Conservation (phyloP, 2,797 vertebrate genomes). For the Glyptemys insculpta region DNA sequence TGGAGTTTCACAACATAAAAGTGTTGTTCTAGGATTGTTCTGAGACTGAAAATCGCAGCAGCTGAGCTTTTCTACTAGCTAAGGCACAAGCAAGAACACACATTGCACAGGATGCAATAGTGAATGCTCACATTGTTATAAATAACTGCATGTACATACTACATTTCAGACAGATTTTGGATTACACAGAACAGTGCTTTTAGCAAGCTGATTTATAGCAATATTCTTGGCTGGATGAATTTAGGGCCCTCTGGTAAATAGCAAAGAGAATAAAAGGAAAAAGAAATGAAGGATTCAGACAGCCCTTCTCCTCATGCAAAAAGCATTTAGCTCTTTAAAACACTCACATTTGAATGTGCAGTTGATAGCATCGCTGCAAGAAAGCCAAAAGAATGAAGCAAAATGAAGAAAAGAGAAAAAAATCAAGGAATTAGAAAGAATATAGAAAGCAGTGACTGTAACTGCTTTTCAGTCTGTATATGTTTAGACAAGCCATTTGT, state of each 20-base stretch:
- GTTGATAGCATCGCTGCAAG: neutral
- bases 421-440: neutral
- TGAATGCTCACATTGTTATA: neutral
- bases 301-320: neutral
- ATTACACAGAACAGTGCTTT: neutral
- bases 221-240: neutral
- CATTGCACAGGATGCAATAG: neutral
- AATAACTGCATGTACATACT: neutral
- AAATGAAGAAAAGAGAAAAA: constrained; percentile 8
- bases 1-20: neutral
- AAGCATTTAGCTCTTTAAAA: neutral
- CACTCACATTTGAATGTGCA: constrained; percentile 1
- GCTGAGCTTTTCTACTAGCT: neutral
- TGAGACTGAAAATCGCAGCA: neutral
- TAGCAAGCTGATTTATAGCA: neutral
- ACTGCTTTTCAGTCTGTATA: neutral
- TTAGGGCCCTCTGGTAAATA: neutral
- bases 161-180: neutral
- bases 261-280: neutral
- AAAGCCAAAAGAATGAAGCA: constrained; percentile 28
- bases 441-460: neutral
- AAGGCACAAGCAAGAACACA: neutral
- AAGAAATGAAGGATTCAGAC: neutral
- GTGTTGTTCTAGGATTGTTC: neutral
- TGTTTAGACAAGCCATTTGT: neutral